These are phyloP conservation scores for Probosciger aterrimus DNA, from an alignment of 2,113 vertebrate species.

Conservation along the genomic window DNA sequence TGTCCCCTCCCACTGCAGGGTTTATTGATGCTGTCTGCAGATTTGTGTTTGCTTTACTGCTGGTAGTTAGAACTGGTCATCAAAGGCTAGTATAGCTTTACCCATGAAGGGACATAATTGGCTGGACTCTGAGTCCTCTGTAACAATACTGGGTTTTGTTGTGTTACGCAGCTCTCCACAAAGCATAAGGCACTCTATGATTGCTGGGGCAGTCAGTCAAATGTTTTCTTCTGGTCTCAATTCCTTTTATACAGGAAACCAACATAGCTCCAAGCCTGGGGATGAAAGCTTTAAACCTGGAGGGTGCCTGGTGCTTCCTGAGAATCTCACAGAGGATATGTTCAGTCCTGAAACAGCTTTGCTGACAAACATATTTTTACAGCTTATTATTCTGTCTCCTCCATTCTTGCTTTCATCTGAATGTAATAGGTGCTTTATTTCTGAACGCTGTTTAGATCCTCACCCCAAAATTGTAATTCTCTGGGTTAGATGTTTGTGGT, in stretches of 20 bases:
- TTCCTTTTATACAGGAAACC: slow-evolving; percentile 52
- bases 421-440: slow-evolving; percentile 52
- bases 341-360: not conserved
- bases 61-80: slow-evolving; percentile 58
- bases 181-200: slow-evolving; percentile 43
- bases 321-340: not conserved
- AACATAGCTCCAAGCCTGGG: slow-evolving; percentile 20
- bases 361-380: slow-evolving; percentile 53
- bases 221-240: slow-evolving; percentile 48
- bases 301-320: slow-evolving; percentile 55
- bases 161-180: slow-evolving; percentile 51
- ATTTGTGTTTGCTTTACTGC: slow-evolving; percentile 64
- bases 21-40: slow-evolving; percentile 57
- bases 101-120: slow-evolving; percentile 49
- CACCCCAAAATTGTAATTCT: slow-evolving; percentile 20
- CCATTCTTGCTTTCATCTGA: slow-evolving; percentile 45
- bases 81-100: slow-evolving; percentile 39
- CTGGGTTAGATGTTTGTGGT: not conserved
- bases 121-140: slow-evolving; percentile 56
- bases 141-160: slow-evolving; percentile 60
- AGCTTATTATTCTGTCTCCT: slow-evolving; percentile 15
- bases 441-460: slow-evolving; percentile 34
- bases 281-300: slow-evolving; percentile 57
- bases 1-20: slow-evolving; percentile 6
- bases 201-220: slow-evolving; percentile 36